A percentile compares a stretch with the other conserved stretches of the same genome.
phyloP scores from a whole-genome alignment of 2,797 vertebrate species.

The Aplochiton taeniatus region DNA sequence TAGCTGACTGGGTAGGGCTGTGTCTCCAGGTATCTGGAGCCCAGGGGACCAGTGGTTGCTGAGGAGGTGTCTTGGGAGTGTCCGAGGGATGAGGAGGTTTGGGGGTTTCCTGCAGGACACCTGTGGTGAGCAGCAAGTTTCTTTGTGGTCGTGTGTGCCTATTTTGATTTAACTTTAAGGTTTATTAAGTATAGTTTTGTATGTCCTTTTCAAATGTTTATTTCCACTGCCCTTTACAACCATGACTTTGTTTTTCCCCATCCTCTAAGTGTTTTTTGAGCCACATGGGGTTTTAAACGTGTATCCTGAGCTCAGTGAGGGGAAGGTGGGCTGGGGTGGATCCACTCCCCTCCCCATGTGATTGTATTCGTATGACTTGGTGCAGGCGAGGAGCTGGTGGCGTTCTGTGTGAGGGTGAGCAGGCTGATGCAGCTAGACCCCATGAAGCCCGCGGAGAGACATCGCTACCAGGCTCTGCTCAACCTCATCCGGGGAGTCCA shows the following conservation, averaged over 20 bases:
- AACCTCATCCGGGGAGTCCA: conserved; percentile 55
- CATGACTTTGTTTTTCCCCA: no score
- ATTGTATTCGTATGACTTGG: no score
- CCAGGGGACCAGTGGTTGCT: conserved; percentile 73
- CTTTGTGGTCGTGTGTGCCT: neutral
- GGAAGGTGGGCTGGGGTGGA: no score
- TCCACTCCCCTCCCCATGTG: no score
- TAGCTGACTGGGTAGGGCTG: neutral
- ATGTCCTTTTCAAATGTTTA: no score
- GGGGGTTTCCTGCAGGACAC: conserved; percentile 59
- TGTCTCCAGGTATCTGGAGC: conserved; percentile 47
- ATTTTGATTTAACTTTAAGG: neutral
- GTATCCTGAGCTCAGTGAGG: no score
- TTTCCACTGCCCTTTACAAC: no score
- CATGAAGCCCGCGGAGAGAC: conserved; percentile 18
- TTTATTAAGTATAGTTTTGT: no score
- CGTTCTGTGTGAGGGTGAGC: conserved; percentile 74
- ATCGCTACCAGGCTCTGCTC: conserved; percentile 66
- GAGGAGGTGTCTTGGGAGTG: conserved; percentile 67
- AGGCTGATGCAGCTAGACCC: conserved; percentile 69
- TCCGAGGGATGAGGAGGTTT: conserved; percentile 71
- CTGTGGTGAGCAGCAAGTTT: conserved; percentile 57
- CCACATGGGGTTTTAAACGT: no score
- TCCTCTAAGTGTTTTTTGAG: no score
- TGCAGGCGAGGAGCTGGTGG: conserved; percentile 71